A percentile compares a stretch with the other conserved stretches of the same genome.
Evolutionary conservation across 2,888 invertebrate genomes (phyloP).

Genomic region (Eretmocerus hayati): DNA sequence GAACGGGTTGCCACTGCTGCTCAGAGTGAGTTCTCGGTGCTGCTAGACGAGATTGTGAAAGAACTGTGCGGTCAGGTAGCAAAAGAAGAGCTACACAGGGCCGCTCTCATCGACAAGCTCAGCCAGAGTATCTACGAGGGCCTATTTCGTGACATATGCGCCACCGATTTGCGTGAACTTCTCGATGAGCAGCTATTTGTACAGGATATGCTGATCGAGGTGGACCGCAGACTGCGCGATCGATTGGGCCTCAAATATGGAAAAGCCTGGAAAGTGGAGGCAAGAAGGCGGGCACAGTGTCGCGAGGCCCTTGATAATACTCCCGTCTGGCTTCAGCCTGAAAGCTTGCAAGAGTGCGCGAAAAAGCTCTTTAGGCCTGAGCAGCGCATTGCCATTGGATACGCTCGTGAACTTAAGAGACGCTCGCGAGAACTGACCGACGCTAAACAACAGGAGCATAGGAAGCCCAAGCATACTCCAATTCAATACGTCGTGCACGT

Average conservation of each 20-base stretch:
- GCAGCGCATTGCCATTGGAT: conserved; percentile 45
- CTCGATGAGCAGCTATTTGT: conserved; percentile 40
- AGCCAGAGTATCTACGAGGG: conserved; percentile 28
- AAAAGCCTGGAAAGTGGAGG: conserved; percentile 48
- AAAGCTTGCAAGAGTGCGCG: conserved; percentile 45
- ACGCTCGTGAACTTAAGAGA: conserved; percentile 10
- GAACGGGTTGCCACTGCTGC: background rate
- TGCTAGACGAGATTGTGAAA: conserved; percentile 23
- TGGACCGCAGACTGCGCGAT: conserved; percentile 41
- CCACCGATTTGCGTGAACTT: conserved; percentile 42
- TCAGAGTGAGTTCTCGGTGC: background rate
- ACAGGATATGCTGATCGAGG: conserved; percentile 41
- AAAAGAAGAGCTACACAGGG: conserved; percentile 28
- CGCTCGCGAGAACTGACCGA: conserved; percentile 21
- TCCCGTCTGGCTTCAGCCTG: conserved; percentile 52
- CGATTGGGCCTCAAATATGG: conserved; percentile 44
- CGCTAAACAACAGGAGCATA: background rate
- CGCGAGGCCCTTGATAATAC: conserved; percentile 51
- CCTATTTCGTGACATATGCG: conserved; percentile 34
- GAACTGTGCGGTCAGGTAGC: conserved; percentile 30
- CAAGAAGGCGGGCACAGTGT: conserved; percentile 42
- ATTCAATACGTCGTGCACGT: conserved; percentile 48
- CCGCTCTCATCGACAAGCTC: conserved; percentile 29
- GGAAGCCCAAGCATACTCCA: conserved; percentile 34
- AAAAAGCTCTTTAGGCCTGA: conserved; percentile 45